phyloP scores from a whole-genome alignment of 2,113 vertebrate genomes.

The Melanerpes aurifrons region DNA sequence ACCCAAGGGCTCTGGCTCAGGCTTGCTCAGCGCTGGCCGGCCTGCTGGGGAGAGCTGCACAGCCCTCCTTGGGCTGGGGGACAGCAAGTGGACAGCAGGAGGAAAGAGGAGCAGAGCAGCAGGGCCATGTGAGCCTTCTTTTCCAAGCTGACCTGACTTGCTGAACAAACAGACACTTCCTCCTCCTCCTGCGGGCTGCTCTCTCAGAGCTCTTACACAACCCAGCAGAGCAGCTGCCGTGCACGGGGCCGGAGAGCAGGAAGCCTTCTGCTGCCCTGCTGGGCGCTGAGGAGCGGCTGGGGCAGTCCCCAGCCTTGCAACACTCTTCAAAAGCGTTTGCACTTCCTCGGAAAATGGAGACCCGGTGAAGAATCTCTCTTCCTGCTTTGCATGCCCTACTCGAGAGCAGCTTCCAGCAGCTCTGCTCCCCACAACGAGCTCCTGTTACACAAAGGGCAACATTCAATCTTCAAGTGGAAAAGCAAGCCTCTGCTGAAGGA shows the following conservation, averaged over 20 bases:
- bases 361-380: neutral
- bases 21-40: rapidly evolving
- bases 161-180: conserved; percentile 36
- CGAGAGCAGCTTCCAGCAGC: neutral
- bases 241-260: neutral
- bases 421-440: neutral
- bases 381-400: neutral
- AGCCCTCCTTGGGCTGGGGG: neutral
- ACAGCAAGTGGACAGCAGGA: rapidly evolving
- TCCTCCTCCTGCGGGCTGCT: neutral
- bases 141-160: neutral
- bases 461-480: neutral
- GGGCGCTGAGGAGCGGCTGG: neutral
- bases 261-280: neutral
- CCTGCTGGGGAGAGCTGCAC: neutral
- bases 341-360: neutral
- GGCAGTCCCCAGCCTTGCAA: neutral
- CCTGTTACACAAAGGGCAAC: neutral
- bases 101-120: neutral
- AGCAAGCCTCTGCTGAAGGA: neutral
- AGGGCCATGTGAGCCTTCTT: neutral
- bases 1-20: rapidly evolving
- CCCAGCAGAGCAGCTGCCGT: neutral
- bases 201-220: conserved; percentile 4
- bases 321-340: neutral